Evolutionary conservation across 2,888 invertebrate genomes (phyloP), one percentile per base, ranked within the genome.

Genomic region (Polydrusus pterygomalis): DNA sequence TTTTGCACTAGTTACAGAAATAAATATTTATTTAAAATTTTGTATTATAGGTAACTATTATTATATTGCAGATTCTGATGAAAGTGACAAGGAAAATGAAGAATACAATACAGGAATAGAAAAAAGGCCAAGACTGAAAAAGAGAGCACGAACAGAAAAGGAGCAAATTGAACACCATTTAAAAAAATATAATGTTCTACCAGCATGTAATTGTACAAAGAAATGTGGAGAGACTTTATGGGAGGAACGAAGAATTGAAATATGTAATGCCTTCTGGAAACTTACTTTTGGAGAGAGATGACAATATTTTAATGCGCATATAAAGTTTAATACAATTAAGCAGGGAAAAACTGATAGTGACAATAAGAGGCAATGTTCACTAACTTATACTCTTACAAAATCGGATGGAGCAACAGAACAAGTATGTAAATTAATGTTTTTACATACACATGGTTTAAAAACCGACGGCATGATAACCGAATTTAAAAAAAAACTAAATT

Each of bases 381-480:
- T 68, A 15, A 56, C 54, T 30, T 68, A 68, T 20, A 47, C 49
- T 56, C 20, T 68, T 9, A 20, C 56, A 51, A 68, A 68, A 38
- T 1, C 17, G 9, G 56, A 54, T 68, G 56, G 56, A 56, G 34
- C 56, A 30, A 56, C 18, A 56, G 56, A 58, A 54, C n/a, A 18
- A 68, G 43, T 74, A 62, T 74, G 74, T 69, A 68, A 47, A 68
- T 18, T 60, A 11, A 62, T 64, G 64, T 64, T 64, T 64, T 64
- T 64, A 45, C 49, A 75, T 58, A 75, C 49, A 15, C 67, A 64
- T 58, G 70, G 75, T 20, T 18, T 63, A 17, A 75, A 75, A 64
- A 75, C 64, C 51, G 74, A 74, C 60, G 70, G 70, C 20, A 70
- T 70, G 60, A 70, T 75, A 34, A 75, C 56, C 5, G 65, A 72